Evolutionary conservation across 2,113 vertebrate genomes (phyloP).

Genomic region (Lampris incognitus): DNA sequence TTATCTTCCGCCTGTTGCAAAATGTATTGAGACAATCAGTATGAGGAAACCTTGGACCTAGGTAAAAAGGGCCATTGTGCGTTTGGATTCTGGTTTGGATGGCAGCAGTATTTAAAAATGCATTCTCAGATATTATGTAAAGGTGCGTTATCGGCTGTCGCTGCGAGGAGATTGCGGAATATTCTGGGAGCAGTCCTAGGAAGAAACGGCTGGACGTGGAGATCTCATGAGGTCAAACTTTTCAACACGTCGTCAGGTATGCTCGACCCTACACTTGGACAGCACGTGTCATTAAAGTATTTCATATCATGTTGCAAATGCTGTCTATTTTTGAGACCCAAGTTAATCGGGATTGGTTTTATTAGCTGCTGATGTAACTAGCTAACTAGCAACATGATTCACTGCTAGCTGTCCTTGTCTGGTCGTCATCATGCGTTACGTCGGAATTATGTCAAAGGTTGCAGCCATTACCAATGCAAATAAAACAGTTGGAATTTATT

Average conservation of each 20-base stretch:
- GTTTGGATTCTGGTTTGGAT: background rate
- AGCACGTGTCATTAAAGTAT: too few relatives aligned
- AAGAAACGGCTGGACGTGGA: constrained; percentile 75
- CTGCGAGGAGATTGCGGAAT: constrained; percentile 74
- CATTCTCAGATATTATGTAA: constrained; percentile 66
- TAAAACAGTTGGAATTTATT: background rate
- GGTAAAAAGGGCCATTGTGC: background rate
- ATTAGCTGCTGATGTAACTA: background rate
- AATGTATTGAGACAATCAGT: constrained; percentile 26
- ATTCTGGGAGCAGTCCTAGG: constrained; percentile 76
- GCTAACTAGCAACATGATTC: background rate
- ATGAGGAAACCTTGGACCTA: constrained; percentile 14
- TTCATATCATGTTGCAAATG: too few relatives aligned
- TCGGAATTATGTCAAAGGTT: background rate
- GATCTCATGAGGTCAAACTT: constrained; percentile 79
- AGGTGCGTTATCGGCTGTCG: constrained; percentile 68
- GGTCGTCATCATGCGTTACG: background rate
- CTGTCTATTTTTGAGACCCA: too few relatives aligned
- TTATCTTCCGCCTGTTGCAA: constrained; percentile 59
- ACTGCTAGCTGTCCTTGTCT: background rate
- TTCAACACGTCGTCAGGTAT: constrained; percentile 81
- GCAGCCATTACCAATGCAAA: background rate
- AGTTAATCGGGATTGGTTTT: too few relatives aligned
- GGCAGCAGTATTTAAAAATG: constrained; percentile 53
- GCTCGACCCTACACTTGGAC: too few relatives aligned